Evolutionary conservation across 1,140 invertebrate species (phyloP).

Genomic region (Cydia splendana): DNA sequence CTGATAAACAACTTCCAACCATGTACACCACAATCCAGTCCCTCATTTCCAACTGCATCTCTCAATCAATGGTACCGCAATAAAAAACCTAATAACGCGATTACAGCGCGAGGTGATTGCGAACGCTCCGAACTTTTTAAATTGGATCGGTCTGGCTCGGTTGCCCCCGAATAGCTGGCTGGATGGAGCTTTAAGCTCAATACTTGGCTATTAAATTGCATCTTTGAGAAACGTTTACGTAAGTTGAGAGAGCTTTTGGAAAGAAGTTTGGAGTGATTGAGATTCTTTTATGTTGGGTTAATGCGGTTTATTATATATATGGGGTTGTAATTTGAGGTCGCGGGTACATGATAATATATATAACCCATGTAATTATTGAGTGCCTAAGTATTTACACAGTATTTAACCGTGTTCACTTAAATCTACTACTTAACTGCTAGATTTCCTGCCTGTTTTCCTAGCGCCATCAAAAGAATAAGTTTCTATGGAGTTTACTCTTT

Average conservation of each 20-base stretch:
- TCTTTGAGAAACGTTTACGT: conserved; percentile 69
- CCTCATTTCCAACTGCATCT: conserved; percentile 15
- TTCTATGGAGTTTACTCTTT: no score
- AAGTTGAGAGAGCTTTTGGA: conserved; percentile 32
- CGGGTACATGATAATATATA: no score
- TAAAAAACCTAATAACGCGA: conserved; percentile 62
- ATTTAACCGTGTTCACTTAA: no score
- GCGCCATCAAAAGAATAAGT: no score
- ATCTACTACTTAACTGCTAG: no score
- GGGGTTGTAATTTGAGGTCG: no score
- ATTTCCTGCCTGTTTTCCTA: no score
- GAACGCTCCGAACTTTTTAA: conserved; percentile 73
- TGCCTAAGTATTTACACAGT: no score
- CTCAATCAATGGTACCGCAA: conserved; percentile 12
- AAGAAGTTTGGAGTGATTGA: conserved; percentile 17
- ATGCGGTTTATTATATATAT: background rate
- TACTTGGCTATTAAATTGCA: conserved; percentile 70
- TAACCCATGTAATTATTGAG: no score
- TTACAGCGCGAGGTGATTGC: conserved; percentile 69
- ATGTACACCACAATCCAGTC: background rate
- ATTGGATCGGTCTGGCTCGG: conserved; percentile 69
- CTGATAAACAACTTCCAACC: background rate
- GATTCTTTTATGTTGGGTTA: background rate
- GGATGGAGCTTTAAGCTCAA: conserved; percentile 67
- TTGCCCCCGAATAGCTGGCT: conserved; percentile 59